phyloP scores from a whole-genome alignment of 1,140 invertebrate species.

The Psilanteris sp. region DNA sequence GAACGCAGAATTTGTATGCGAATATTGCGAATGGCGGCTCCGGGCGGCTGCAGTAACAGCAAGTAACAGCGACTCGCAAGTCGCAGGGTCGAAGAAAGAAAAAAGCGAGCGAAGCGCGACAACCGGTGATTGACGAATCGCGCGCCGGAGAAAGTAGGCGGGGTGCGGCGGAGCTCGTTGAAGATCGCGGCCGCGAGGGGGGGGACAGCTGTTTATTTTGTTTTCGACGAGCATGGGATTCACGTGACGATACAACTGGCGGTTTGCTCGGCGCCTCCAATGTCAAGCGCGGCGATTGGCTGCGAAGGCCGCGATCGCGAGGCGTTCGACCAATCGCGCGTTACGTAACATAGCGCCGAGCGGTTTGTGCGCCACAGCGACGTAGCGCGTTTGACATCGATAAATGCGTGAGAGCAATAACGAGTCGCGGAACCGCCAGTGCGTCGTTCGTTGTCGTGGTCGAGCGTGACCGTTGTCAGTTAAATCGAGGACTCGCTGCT shows the following conservation, averaged over 20 bases:
- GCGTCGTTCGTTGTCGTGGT: conserved; percentile 53
- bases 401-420: conserved; percentile 78
- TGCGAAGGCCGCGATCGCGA: conserved; percentile 31
- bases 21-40: no score
- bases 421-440: conserved; percentile 71
- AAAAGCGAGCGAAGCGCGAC: no score
- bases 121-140: no score
- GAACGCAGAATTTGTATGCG: no score
- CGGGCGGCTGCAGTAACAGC: no score
- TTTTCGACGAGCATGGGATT: conserved; percentile 74
- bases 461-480: conserved; percentile 15
- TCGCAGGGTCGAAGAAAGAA: no score
- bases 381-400: conserved; percentile 75
- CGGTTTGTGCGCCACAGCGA: conserved; percentile 62
- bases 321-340: conserved; percentile 68
- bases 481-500: no score
- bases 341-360: conserved; percentile 67
- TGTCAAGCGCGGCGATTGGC: conserved; percentile 66
- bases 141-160: conserved; percentile 39
- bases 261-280: conserved; percentile 57
- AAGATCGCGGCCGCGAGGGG: conserved; percentile 13
- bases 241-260: conserved; percentile 70
- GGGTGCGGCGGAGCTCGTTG: conserved; percentile 6
- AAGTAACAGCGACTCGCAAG: no score
- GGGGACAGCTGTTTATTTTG: conserved; percentile 78